These are phyloP conservation scores for Lepidochrysops patricia DNA, from an alignment of 2,888 invertebrate species.

Conservation along the genomic window DNA sequence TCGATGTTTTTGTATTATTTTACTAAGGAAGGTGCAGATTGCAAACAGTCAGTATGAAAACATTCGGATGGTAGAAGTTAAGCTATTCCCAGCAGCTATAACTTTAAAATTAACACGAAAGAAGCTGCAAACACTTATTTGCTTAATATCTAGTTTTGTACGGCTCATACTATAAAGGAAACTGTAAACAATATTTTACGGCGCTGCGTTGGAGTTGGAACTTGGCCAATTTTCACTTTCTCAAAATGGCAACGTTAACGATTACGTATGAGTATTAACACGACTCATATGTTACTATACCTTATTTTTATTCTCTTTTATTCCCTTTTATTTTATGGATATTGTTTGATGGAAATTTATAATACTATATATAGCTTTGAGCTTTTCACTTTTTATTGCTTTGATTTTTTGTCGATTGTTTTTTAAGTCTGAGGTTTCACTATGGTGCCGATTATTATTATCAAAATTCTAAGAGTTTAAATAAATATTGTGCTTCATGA, in stretches of 20 bases:
- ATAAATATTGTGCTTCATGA: not conserved
- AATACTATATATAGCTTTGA: not conserved
- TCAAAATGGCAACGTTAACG: conserved; percentile 10
- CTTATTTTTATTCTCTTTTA: not conserved
- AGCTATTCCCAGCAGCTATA: conserved; percentile 2
- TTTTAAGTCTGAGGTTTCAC: not conserved
- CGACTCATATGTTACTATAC: conserved; percentile 1
- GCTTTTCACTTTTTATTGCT: not conserved
- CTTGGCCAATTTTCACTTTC: conserved; percentile 12
- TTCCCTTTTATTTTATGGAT: not conserved
- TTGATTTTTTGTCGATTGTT: not conserved
- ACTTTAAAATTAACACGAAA: conserved; percentile 9
- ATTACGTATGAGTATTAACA: conserved; percentile 7
- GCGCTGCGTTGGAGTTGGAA: conserved; percentile 9
- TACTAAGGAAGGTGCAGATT: too few relatives aligned
- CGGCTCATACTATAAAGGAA: conserved; percentile 10
- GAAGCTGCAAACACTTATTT: conserved; percentile 9
- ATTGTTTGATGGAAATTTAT: not conserved
- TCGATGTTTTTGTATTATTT: too few relatives aligned
- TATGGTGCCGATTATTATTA: not conserved
- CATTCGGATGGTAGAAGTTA: not conserved
- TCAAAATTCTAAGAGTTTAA: not conserved
- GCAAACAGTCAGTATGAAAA: too few relatives aligned
- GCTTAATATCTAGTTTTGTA: conserved; percentile 9
- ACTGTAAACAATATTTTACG: conserved; percentile 13